Conservation (phyloP, 2,113 vertebrate species). For the Elephas maximus region DNA sequence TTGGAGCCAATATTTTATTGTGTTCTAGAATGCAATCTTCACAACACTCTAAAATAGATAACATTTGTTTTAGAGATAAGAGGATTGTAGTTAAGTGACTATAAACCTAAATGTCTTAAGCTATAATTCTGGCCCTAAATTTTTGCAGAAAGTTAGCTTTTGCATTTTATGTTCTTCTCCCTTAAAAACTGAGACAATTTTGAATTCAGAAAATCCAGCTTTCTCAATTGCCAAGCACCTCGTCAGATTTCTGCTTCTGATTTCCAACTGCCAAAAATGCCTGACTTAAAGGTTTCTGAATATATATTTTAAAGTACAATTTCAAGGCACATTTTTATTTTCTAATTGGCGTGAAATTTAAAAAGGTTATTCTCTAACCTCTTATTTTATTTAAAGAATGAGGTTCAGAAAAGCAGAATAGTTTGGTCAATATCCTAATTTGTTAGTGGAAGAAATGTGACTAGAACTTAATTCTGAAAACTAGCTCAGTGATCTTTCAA, state of each 20-base stretch:
- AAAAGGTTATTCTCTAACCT: neutral
- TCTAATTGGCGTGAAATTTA: conserved; percentile 6
- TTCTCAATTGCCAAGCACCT: neutral
- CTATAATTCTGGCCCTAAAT: neutral
- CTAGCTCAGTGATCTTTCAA: neutral
- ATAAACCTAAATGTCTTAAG: neutral
- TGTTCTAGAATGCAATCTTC: neutral
- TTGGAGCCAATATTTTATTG: neutral
- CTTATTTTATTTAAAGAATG: neutral
- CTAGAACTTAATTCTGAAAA: neutral
- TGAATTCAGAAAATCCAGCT: neutral
- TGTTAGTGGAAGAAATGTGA: neutral
- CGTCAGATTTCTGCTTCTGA: neutral
- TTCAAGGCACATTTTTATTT: neutral
- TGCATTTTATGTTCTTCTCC: neutral
- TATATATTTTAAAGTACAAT: neutral
- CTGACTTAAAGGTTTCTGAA: neutral
- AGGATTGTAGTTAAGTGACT: neutral
- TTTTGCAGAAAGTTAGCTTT: neutral
- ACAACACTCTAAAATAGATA: neutral
- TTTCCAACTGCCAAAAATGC: neutral
- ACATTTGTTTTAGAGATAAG: neutral
- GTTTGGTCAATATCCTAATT: neutral
- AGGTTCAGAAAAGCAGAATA: neutral
- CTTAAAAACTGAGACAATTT: neutral